Evolutionary conservation across 2,888 invertebrate genomes (phyloP), one percentile per base, ranked within the genome.

Genomic region (Augiades crinisus): DNA sequence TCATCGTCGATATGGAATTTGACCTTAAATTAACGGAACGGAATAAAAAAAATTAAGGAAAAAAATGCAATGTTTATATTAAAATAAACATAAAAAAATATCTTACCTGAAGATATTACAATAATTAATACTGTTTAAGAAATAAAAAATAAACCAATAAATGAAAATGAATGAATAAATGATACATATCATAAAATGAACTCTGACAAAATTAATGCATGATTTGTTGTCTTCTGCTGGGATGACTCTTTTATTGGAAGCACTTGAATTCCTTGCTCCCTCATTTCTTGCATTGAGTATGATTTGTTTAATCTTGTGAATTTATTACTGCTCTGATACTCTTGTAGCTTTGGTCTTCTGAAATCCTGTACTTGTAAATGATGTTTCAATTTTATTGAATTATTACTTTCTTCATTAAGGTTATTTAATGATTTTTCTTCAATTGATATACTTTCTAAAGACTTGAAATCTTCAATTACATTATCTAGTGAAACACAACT

Each of bases 1-100:
- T 92, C 92, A 51, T 95, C 95, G 65, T 94, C 93, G 91, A 97
- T 96, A 34, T 93, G 92, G 76, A 97, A 97, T 65, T 91, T 92
- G 2, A 95, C 94, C 94, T 95, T 54, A 51, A 67, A 38, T 3
- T 4, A 27, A 1, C 10, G 10, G 10, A 27, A 8, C 3, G 8
- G 10, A 27, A 8, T 22, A 22, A 22, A 27, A 5, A 27, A 27
- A 8, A 27, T 27, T 10, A 3, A 10, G 1, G 2, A 27, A 27
- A 5, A 19, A 19, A 19, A 19, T 4, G 5, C 3, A 19, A 4
- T 19, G 19, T 19, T 19, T 8, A 8, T 22, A 3, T 6, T 2
- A 27, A 10, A 27, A 2, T 27, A 27, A 27, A 27, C 4, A 27
- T 27, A 27, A 2, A 5, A 22, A n/a, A 27, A 3, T 10, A 5